These are phyloP conservation scores for Limnephilus marmoratus DNA, from an alignment of 2,888 invertebrate species.

Conservation along the genomic window DNA sequence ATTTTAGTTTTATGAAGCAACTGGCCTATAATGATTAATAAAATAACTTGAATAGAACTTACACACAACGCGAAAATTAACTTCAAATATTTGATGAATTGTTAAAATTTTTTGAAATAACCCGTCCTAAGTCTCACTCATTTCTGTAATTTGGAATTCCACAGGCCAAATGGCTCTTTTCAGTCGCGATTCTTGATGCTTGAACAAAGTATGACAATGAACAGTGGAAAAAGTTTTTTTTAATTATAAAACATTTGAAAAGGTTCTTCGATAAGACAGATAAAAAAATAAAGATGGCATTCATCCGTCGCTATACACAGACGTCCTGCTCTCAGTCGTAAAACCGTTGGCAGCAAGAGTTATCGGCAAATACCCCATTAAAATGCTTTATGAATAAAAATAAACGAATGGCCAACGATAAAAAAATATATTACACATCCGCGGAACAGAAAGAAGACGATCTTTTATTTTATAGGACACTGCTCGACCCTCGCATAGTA, in stretches of 20 bases:
- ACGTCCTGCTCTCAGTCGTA: neutral
- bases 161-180: neutral
- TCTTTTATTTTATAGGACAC: neutral
- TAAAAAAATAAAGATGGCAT: neutral
- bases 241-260: neutral
- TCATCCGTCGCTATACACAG: neutral
- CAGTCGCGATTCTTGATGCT: neutral
- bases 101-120: too few species aligned
- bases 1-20: too few species aligned
- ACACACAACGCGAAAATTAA: too few species aligned
- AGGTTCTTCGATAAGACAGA: neutral
- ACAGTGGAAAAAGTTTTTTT: neutral
- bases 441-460: neutral
- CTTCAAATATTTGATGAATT: too few species aligned
- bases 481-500: neutral
- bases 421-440: neutral
- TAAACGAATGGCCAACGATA: slow-evolving; percentile 11
- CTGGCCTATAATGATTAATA: too few species aligned
- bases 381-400: slow-evolving; percentile 35
- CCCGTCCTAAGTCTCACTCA: too few species aligned
- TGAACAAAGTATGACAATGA: neutral
- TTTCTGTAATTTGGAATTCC: neutral
- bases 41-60: too few species aligned
- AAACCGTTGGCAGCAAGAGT: slow-evolving; percentile 9
- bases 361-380: slow-evolving; percentile 37